Evolutionary conservation across 2,113 vertebrate genomes (phyloP).

Genomic region (Spizaetus ornatus): DNA sequence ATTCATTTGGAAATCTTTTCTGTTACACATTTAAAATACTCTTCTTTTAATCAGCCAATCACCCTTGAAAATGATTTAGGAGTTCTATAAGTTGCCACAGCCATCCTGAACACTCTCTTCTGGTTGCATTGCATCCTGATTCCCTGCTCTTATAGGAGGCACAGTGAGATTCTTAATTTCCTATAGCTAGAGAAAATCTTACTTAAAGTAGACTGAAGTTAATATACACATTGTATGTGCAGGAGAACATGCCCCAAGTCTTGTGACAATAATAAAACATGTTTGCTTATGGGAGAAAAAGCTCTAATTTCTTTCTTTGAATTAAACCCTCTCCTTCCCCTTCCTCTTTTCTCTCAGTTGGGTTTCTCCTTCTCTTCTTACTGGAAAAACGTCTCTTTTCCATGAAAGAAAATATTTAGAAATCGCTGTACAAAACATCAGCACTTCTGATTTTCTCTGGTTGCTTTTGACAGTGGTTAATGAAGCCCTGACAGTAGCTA

Average conservation of each 20-base stretch:
- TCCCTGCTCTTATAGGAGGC: neutral
- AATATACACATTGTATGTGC: neutral
- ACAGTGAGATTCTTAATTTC: neutral
- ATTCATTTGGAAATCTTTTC: neutral
- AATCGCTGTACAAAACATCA: neutral
- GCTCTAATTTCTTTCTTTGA: neutral
- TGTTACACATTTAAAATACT: neutral
- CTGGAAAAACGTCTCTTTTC: neutral
- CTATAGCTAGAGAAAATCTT: neutral
- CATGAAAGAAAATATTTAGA: neutral
- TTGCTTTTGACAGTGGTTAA: neutral
- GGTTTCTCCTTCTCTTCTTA: neutral
- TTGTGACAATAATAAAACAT: neutral
- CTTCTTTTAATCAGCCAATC: neutral
- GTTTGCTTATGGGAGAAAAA: neutral
- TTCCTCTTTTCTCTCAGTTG: neutral
- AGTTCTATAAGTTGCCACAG: neutral
- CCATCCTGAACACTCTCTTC: neutral
- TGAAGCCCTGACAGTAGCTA: neutral
- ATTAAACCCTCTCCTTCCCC: neutral
- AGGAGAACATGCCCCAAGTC: neutral
- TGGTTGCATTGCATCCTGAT: neutral
- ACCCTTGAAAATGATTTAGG: neutral
- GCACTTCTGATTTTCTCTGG: neutral
- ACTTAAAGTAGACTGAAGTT: neutral